Conservation (phyloP, 1,140 invertebrate genomes). For the Hycleus phaleratus region DNA sequence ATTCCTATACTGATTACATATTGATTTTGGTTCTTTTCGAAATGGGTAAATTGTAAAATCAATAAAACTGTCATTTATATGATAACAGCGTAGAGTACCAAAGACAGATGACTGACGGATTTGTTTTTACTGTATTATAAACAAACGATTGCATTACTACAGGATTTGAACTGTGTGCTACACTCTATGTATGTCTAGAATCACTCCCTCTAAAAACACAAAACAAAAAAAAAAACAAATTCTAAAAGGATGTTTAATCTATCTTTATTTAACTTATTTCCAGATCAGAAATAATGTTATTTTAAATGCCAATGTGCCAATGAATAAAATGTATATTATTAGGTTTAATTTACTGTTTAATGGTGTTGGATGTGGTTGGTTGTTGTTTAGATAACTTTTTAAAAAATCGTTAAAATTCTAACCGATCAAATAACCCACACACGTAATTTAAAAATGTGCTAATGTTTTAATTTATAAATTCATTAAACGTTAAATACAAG, state of each 20-base stretch:
- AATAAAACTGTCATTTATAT: background rate
- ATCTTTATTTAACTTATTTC: background rate
- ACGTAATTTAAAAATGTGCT: background rate
- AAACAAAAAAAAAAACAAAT: no score
- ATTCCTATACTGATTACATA: no score
- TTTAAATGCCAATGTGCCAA: background rate
- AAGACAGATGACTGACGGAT: constrained; percentile 40
- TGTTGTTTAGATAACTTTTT: constrained; percentile 12
- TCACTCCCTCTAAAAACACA: background rate
- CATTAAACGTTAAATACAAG: no score
- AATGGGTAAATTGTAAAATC: no score
- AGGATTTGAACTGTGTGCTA: background rate
- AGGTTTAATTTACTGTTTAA: constrained; percentile 25
- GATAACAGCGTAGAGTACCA: constrained; percentile 21
- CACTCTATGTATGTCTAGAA: constrained; percentile 1
- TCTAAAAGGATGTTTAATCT: no score
- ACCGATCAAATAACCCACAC: background rate
- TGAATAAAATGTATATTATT: constrained; percentile 28
- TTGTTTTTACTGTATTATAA: constrained; percentile 39
- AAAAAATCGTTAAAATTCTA: constrained; percentile 1
- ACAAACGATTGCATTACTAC: constrained; percentile 34
- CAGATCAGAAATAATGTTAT: background rate
- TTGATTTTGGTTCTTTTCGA: no score
- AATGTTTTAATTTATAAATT: background rate
- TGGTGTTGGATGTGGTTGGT: constrained; percentile 24